Percentiles rank a stretch among this genome's conserved stretches.
These are phyloP conservation scores for Crotalus horridus DNA, from an alignment of 2,113 vertebrate genomes.

Conservation along the genomic window DNA sequence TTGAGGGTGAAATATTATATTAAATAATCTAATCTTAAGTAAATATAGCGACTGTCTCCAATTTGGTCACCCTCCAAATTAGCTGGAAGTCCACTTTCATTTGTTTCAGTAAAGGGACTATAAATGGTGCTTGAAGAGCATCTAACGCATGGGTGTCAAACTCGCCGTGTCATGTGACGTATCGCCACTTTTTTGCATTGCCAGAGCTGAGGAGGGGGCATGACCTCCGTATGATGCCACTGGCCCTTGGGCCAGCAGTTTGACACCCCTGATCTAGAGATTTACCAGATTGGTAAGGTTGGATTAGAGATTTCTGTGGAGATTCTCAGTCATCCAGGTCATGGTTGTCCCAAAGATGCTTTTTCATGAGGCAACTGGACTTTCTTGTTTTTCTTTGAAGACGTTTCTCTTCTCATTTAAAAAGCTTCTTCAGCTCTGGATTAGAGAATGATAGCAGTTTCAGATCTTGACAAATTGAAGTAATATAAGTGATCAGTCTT, in stretches of 20 bases:
- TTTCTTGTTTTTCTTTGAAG: too few relatives aligned
- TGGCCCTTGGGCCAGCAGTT: too few relatives aligned
- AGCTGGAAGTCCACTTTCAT: neutral
- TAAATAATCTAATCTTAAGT: neutral
- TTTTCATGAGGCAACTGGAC: too few relatives aligned
- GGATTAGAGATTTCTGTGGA: neutral
- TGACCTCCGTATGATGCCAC: too few relatives aligned
- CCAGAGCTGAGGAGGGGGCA: too few relatives aligned
- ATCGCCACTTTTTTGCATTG: too few relatives aligned
- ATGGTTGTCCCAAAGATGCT: too few relatives aligned
- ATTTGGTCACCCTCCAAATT: neutral
- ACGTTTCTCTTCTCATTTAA: too few relatives aligned
- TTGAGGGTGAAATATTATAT: neutral
- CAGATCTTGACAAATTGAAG: neutral
- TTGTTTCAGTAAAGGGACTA: neutral
- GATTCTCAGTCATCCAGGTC: too few relatives aligned
- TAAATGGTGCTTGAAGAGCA: neutral
- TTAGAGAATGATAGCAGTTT: neutral
- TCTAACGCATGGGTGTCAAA: neutral
- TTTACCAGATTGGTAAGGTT: neutral
- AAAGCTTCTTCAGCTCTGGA: too few relatives aligned
- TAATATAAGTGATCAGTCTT: fast-evolving
- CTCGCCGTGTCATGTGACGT: too few relatives aligned
- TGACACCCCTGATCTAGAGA: too few relatives aligned
- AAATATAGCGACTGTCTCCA: neutral